phyloP scores from a whole-genome alignment of 2,888 invertebrate species.

The Microchrysa polita region DNA sequence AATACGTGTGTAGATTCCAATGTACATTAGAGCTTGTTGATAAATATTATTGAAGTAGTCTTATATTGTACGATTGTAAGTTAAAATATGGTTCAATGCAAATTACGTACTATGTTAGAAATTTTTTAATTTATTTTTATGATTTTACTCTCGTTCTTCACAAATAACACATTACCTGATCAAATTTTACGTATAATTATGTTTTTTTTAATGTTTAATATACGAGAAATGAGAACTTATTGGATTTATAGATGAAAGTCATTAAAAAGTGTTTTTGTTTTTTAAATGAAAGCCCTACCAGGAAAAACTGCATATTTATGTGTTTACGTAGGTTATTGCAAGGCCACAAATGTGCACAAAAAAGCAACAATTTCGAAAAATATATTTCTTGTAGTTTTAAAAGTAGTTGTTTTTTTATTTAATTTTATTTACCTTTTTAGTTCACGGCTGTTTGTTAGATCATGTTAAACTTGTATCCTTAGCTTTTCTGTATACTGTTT shows the following conservation, averaged over 20 bases:
- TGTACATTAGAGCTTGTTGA: constrained; percentile 27
- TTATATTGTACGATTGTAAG: constrained; percentile 27
- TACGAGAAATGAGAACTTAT: no score
- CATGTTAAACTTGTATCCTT: no score
- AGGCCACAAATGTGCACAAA: constrained; percentile 7
- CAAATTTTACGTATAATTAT: no score
- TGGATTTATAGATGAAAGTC: background rate
- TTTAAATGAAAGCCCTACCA: no score
- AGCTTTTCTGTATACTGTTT: no score
- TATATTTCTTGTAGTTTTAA: constrained; percentile 15
- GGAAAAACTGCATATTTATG: background rate
- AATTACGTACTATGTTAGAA: background rate
- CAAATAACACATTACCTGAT: background rate
- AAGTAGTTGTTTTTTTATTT: background rate
- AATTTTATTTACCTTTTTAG: background rate
- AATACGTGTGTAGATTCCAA: constrained; percentile 25
- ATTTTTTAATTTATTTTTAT: constrained; percentile 31
- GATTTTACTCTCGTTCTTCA: background rate
- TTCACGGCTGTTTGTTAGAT: no score
- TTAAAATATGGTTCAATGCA: constrained; percentile 20
- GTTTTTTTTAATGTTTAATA: no score
- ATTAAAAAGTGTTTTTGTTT: background rate
- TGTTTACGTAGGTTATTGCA: constrained; percentile 13
- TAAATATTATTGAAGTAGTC: constrained; percentile 33
- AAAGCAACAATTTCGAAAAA: constrained; percentile 18